phyloP scores from a whole-genome alignment of 2,888 invertebrate species.

The Ptilodon capucinus region DNA sequence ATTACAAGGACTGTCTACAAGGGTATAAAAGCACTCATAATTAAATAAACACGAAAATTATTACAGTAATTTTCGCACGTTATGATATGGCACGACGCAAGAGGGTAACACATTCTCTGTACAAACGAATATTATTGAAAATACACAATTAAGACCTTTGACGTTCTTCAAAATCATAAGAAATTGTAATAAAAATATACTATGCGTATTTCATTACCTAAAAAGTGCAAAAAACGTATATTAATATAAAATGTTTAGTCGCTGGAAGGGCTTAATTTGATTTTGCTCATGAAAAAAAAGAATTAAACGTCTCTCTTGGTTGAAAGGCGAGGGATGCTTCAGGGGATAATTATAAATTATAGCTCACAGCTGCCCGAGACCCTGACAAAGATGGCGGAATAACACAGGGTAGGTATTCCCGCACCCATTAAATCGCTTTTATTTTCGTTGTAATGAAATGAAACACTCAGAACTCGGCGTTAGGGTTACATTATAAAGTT shows the following conservation, averaged over 20 bases:
- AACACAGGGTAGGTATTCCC: neutral
- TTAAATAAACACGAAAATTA: neutral
- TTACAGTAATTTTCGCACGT: neutral
- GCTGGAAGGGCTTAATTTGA: neutral
- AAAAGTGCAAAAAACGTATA: neutral
- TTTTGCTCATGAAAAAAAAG: neutral
- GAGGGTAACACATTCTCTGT: neutral
- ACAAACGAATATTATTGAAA: neutral
- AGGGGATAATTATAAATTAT: neutral
- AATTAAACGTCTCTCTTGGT: neutral
- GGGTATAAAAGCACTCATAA: neutral
- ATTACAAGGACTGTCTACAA: neutral
- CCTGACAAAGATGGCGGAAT: neutral
- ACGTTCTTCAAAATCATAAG: too few relatives aligned
- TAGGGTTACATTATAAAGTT: neutral
- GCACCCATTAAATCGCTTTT: neutral
- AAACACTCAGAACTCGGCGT: neutral
- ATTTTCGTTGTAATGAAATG: neutral
- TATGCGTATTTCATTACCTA: too few relatives aligned
- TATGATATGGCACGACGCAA: neutral
- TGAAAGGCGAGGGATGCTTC: neutral
- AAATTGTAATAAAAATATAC: too few relatives aligned
- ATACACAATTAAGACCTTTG: neutral
- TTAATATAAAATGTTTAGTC: neutral
- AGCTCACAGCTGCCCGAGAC: neutral